These are phyloP conservation scores for Hypselothyrea guttata DNA, from an alignment of 2,888 invertebrate genomes.

Conservation along the genomic window DNA sequence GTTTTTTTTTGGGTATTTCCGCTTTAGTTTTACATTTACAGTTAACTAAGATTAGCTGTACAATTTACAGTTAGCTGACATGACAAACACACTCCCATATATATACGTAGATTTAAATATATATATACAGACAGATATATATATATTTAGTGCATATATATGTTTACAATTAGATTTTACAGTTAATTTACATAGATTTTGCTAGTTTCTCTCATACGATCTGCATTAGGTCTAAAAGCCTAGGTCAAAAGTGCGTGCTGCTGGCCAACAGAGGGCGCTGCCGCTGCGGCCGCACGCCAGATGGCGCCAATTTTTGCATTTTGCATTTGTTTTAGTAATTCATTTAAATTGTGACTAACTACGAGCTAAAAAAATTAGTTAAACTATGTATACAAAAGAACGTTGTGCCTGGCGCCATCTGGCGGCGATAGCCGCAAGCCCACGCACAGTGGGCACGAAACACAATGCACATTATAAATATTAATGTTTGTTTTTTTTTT, in stretches of 20 bases:
- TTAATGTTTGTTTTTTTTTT: conserved; percentile 23
- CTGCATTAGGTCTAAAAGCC: conserved; percentile 45
- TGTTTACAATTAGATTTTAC: conserved; percentile 28
- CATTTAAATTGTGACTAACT: conserved; percentile 77
- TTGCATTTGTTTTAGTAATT: conserved; percentile 45
- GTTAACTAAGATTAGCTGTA: conserved; percentile 29
- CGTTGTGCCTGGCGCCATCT: conserved; percentile 43
- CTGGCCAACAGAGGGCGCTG: neutral
- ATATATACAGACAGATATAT: conserved; percentile 16
- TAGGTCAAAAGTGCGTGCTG: conserved; percentile 21
- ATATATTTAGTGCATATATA: conserved; percentile 19
- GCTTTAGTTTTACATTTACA: conserved; percentile 11
- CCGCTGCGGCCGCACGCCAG: conserved; percentile 22
- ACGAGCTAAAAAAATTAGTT: conserved; percentile 63
- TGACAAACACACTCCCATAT: conserved; percentile 49
- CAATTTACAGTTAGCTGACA: conserved; percentile 52
- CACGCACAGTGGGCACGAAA: conserved; percentile 12
- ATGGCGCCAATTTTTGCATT: conserved; percentile 50
- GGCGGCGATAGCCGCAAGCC: no score
- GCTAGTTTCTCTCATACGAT: conserved; percentile 45
- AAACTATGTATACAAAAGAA: conserved; percentile 30
- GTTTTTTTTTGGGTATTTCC: neutral
- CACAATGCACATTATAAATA: conserved; percentile 19
- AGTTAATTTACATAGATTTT: conserved; percentile 40
- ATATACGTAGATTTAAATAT: conserved; percentile 23